Evolutionary conservation across 1,140 invertebrate species (phyloP), one percentile per base, ranked within the genome.

Genomic region (Antheraea pernyi): DNA sequence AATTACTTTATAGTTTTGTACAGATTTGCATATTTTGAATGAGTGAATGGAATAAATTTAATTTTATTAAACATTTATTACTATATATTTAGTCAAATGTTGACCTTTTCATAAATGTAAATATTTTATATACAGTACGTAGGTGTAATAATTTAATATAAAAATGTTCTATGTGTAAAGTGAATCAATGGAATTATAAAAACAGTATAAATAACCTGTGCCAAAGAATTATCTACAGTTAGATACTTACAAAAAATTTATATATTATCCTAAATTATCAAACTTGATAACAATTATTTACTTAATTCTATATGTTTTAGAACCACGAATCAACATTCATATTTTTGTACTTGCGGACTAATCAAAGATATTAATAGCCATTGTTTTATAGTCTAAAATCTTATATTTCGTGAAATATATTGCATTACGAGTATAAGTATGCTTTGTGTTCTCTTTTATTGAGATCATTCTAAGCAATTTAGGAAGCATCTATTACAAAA

Each of bases 191-290:
- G 37, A 30, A 37, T 63, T 63, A 63, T 22, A 36, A 18, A 37
- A 37, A 63, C 30, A 30, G 22, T 30, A 4, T 13, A 9, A 0
- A 63, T 63, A 63, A 37, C n/a, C 13, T 30, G 61, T 63, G 61
- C 61, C 61, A 63, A 63, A 63, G 61, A 63, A 37, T 63, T 63
- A 37, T 63, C 61, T 30, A 63, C 61, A n/a, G 22, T 5, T 53
- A 53, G 46, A 13, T 53, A 53, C 46, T 48, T 48, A 48, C 36
- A 63, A 22, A n/a, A 30, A 30, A 30, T 11, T 8, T 64, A 37
- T 37, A 42, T 64, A 37, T 39, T 65, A 16, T 53, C 46, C 16
- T 48, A 19, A 48, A 65, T 65, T 53, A 36, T 22, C 9, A 22
- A 61, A 36, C 16, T 19, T 22, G 59, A 36, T 61, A 19, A 19